Conservation (phyloP, 2,888 invertebrate species). For the Celastrina argiolus region DNA sequence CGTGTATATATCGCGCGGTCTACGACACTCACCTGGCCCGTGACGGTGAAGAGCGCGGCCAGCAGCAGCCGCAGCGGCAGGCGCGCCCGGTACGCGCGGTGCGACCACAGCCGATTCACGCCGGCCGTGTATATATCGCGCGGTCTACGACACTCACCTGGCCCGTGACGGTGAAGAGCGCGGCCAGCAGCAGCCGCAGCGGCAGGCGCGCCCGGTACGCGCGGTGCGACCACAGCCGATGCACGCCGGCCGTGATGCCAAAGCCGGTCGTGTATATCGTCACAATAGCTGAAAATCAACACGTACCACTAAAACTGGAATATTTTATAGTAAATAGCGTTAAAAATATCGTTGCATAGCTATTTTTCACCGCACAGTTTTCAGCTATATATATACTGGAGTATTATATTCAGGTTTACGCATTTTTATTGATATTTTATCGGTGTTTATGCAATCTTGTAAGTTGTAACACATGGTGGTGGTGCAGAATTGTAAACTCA, state of each 20-base stretch:
- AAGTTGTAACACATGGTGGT: too few species aligned
- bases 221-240: constrained; percentile 88
- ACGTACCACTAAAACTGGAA: not conserved
- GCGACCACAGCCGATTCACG: constrained; percentile 89
- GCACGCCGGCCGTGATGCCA: constrained; percentile 89
- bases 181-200: constrained; percentile 80
- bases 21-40: constrained; percentile 81
- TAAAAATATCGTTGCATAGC: too few species aligned
- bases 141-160: constrained; percentile 80
- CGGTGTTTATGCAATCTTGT: too few species aligned
- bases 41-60: constrained; percentile 85
- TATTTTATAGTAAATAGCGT: too few species aligned
- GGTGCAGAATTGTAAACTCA: too few species aligned
- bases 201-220: constrained; percentile 86
- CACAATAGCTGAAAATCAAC: constrained; percentile 52
- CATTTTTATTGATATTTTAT: too few species aligned
- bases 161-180: constrained; percentile 87
- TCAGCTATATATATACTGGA: too few species aligned
- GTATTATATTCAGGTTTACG: too few species aligned
- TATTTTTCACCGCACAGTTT: too few species aligned
- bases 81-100: constrained; percentile 85
- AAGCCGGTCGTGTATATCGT: constrained; percentile 86
- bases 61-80: constrained; percentile 83
- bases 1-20: constrained; percentile 51
- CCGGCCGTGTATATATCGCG: constrained; percentile 79